phyloP scores from a whole-genome alignment of 2,113 vertebrate genomes.

The Malurus alboscapulatus region DNA sequence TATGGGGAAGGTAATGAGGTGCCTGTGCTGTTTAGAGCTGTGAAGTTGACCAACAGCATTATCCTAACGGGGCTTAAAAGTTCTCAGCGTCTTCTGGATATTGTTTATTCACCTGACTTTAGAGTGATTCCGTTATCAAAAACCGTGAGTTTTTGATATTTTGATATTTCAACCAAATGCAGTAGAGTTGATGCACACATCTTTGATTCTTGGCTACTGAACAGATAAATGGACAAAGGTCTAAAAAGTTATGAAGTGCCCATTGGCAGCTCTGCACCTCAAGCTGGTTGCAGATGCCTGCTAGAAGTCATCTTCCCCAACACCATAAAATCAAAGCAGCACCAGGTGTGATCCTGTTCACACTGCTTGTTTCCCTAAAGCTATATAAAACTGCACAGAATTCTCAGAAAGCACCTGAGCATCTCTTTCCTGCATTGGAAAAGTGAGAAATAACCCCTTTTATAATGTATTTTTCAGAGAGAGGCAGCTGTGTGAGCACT shows the following conservation, averaged over 20 bases:
- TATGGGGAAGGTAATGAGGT: background rate
- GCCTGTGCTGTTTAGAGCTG: background rate
- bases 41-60: background rate
- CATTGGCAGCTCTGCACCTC: background rate
- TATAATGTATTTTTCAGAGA: background rate
- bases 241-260: background rate
- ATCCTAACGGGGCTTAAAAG: background rate
- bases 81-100: background rate
- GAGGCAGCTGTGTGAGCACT: background rate
- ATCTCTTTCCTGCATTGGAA: background rate
- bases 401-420: background rate
- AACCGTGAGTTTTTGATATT: too few species aligned
- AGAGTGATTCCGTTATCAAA: background rate
- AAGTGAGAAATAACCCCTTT: background rate
- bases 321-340: background rate
- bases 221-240: background rate
- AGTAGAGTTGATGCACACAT: accelerated
- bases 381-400: background rate
- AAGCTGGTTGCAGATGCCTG: background rate
- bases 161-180: too few species aligned
- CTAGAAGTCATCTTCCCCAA: background rate
- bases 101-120: background rate
- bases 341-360: background rate
- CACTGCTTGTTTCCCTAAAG: background rate
- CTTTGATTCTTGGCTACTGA: background rate